Evolutionary conservation across 1,140 invertebrate species (phyloP), one percentile per base, ranked within the genome.

Genomic region (Steinernema khuongi): DNA sequence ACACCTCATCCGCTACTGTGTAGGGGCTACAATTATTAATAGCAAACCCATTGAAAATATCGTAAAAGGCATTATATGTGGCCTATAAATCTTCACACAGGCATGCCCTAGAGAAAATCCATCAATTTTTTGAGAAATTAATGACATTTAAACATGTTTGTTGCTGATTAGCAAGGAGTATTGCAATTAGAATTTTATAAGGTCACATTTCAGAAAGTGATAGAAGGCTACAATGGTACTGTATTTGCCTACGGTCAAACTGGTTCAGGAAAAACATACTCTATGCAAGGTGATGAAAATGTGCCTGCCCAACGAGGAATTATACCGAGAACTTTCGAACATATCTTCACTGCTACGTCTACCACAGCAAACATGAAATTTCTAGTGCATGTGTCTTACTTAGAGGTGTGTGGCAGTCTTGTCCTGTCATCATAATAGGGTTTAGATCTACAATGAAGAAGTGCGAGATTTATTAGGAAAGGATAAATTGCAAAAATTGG

Each of bases 301-400:
- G 66, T 70, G 86, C 0, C 86, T 83, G 2, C 89, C 87, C 88
- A 89, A 80, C 87, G 89, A 80, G 92, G 92, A 22, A 91, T 94
- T 73, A 93, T 96, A 81, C 93, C 93, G 11, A 71, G 92, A 72
- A 90, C 92, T 1, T 91, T 95, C 86, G 93, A 94, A 82, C 94
- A 96, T 80, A 90, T 95, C 60, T 96, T 96, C 87, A 93, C 96
- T 85, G 92, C 92, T 0, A 94, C 94, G 32, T 90, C 92, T 7
- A 91, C 93, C 0, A 90, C 91, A 14, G 90, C 90, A 60, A 89
- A 90, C 73, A 90, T 90, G 22, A 92, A 93, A 85, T 96, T 92
- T 85, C 87, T 96, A 44, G 92, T 94, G 0, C 88, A 94, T 71
- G 90, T 93, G n/a, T 94, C 92, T 67, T 96, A 94, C 85, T 88